Evolutionary conservation across 2,888 invertebrate species (phyloP), one percentile per base, ranked within the genome.

Genomic region (Coelinius sp.): DNA sequence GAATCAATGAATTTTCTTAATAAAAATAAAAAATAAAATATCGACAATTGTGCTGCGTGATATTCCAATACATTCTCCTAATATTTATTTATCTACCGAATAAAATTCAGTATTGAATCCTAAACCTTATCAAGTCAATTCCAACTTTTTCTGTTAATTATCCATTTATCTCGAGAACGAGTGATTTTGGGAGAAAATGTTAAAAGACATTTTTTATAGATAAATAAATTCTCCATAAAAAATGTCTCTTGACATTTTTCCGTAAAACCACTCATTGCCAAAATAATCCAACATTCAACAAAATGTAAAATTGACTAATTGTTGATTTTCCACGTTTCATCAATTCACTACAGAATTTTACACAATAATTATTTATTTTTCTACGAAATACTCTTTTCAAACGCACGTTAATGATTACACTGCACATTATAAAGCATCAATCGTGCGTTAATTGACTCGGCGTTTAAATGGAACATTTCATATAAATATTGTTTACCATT

Each of bases 11-110:
- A 41, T 41, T 41, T 41, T 41, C 1, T 27, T 35, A 17, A 70
- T 64, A 22, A 62, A 53, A 56, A 25, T 68, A 63, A 73, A 22
- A 49, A 70, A 71, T 63, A 63, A 72, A 68, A 59, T 69, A 71
- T 52, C 70, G 69, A 71, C 59, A 68, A 49, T 31, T 68, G 56
- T 71, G 44, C 44, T 17, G 35, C 35, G 8, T 35, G 35, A 10
- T n/a, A n/a, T 7, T 27, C 27, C 10, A 2, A 35, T 8, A 35
- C 35, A 35, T 35, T 35, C 10, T 14, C n/a, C 17, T 44, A 44
- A 44, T 44, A 44, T 17, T 44, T 44, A 44, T 44, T n/a, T 12
- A n/a, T 31, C 31, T 44, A 44, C n/a, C 44, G 17, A 44, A 1
- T 31, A 31, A 31, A 31, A 31, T 31, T 31, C 4, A 6, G 31